phyloP scores from a whole-genome alignment of 2,888 invertebrate species.

The Nomada fabriciana region DNA sequence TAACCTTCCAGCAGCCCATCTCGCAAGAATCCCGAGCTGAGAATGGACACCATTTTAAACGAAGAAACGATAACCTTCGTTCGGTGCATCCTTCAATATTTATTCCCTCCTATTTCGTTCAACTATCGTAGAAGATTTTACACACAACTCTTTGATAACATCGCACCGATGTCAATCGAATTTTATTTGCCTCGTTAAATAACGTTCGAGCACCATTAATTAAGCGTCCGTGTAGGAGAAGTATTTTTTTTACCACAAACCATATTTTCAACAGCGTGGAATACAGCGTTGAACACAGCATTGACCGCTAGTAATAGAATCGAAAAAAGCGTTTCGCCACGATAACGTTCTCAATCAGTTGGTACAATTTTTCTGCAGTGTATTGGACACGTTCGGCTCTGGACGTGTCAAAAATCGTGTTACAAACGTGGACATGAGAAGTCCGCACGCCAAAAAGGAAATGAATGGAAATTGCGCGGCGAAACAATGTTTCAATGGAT shows the following conservation, averaged over 20 bases:
- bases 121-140: too few relatives aligned
- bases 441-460: neutral
- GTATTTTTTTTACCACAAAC: neutral
- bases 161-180: neutral
- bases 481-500: neutral
- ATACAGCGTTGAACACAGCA: too few relatives aligned
- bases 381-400: neutral
- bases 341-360: constrained; percentile 2
- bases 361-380: neutral
- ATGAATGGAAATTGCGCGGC: neutral
- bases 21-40: neutral
- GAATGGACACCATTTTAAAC: neutral
- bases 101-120: neutral
- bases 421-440: neutral
- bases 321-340: neutral
- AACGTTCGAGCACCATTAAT: neutral
- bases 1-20: neutral
- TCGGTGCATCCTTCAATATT: neutral
- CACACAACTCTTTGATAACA: neutral
- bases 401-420: neutral
- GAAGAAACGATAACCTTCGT: neutral
- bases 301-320: neutral
- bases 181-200: neutral
- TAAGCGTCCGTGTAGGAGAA: neutral
- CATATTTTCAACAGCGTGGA: too few relatives aligned